These are phyloP conservation scores for Ophion ellenae DNA, from an alignment of 2,888 invertebrate genomes.

Conservation along the genomic window DNA sequence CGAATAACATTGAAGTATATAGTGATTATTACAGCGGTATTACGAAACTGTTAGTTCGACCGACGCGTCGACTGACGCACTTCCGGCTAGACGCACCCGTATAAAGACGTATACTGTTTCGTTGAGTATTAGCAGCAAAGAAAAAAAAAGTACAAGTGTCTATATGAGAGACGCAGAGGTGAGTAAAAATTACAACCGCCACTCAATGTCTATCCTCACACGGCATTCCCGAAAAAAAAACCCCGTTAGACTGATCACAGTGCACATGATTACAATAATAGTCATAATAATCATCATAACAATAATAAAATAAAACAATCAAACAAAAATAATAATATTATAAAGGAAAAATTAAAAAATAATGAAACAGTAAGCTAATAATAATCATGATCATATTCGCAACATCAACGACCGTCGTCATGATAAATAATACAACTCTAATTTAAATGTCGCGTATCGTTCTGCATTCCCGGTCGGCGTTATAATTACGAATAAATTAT, in stretches of 20 bases:
- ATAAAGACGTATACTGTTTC: background rate
- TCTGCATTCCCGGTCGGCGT: background rate
- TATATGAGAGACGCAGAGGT: background rate
- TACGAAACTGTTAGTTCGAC: slow-evolving; percentile 38
- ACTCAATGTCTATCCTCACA: slow-evolving; percentile 6
- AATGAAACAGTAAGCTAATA: no score
- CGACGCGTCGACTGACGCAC: slow-evolving; percentile 33
- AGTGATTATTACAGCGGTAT: slow-evolving; percentile 8
- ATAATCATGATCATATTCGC: no score
- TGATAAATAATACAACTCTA: background rate
- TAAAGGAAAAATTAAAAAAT: no score
- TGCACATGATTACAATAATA: background rate
- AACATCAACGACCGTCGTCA: background rate
- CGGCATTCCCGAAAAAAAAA: background rate
- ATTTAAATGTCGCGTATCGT: slow-evolving; percentile 2
- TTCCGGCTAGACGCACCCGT: slow-evolving; percentile 6
- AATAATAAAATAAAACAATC: background rate
- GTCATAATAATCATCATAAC: background rate
- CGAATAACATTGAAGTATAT: background rate
- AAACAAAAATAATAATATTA: no score
- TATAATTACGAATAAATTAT: slow-evolving; percentile 6
- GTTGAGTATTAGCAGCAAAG: background rate
- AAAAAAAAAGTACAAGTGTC: background rate
- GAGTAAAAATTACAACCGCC: slow-evolving; percentile 6
- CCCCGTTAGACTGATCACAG: background rate